Evolutionary conservation across 2,888 invertebrate species (phyloP), one percentile per base, ranked within the genome.

Genomic region (Tinea trinotella): DNA sequence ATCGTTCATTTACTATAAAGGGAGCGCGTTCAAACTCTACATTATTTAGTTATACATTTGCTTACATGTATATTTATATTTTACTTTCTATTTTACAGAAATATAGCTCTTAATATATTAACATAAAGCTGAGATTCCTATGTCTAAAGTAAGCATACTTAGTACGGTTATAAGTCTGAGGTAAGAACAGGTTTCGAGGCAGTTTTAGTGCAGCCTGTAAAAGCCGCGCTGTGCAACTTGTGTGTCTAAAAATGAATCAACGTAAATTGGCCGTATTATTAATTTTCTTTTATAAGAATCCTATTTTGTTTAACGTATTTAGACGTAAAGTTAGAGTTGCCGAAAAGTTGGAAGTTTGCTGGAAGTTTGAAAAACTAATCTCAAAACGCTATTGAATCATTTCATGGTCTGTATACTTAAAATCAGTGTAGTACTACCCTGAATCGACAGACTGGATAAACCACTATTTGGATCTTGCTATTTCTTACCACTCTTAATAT

Each of bases 1-100:
- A 80, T 83, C 81, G 82, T 78, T 79, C 67, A 71, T 36, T 53
- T 70, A 70, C 74, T 74, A 74, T 80, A 82, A 81, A 82, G 77
- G 66, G 74, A 76, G 76, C 72, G 53, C 50, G 50, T 50, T 50
- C 24, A 24, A 46, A 3, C 19, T 46, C 46, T 46, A 46, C 17
- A 40, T 40, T 46, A 40, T 40, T 40, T 40, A 40, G 13, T 13
- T 40, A 40, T 40, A 40, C 12, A 2, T 40, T 6, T n/a, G 9
- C 24, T 7, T 5, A 40, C 12, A 7, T 40, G 40, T 48, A 48
- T 7, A 48, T 48, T 12, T 15, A 4, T 3, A 18, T 48, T 19
- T 3, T 18, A 48, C 19, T 4, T 18, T 18, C 3, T 7, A 19
- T 1, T 48, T 12, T 6, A 48, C n/a, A 3, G 13, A 17, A 40